A percentile compares a stretch with the other conserved stretches of the same genome.
These are phyloP conservation scores for Microhierax caerulescens DNA, from an alignment of 2,797 vertebrate species.

Conservation along the genomic window DNA sequence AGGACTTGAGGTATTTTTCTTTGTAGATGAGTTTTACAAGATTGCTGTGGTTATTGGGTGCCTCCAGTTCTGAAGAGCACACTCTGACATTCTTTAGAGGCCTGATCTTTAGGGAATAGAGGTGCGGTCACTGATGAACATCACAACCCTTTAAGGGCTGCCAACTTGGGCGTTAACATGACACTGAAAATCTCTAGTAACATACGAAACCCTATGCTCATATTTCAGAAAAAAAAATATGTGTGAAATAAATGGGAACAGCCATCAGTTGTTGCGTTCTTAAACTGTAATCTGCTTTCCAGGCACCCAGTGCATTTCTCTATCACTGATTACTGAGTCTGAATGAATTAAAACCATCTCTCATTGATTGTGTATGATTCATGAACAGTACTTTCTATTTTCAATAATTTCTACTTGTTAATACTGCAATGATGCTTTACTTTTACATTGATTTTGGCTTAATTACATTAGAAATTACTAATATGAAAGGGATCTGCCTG, in stretches of 20 bases:
- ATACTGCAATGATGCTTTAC: slow-evolving; percentile 1
- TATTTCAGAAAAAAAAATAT: background rate
- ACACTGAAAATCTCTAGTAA: background rate
- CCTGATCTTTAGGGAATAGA: background rate
- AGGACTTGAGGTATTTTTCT: background rate
- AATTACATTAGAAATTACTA: slow-evolving; percentile 8
- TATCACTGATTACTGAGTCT: background rate
- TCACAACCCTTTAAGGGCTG: background rate
- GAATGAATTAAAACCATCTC: background rate
- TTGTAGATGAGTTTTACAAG: background rate
- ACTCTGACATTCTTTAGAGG: background rate
- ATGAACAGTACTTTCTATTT: background rate
- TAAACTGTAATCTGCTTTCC: background rate
- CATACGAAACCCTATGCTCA: background rate
- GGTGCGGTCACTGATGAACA: background rate
- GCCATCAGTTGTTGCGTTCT: background rate
- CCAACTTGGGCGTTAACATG: background rate
- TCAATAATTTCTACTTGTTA: slow-evolving; percentile 16
- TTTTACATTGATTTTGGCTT: slow-evolving; percentile 41
- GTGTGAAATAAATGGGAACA: background rate
- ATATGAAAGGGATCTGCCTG: background rate
- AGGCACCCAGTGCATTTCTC: background rate
- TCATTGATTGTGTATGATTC: background rate
- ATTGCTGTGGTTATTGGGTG: background rate
- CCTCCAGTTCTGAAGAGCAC: background rate